Evolutionary conservation across 2,888 invertebrate genomes (phyloP).

Genomic region (Spisula solida): DNA sequence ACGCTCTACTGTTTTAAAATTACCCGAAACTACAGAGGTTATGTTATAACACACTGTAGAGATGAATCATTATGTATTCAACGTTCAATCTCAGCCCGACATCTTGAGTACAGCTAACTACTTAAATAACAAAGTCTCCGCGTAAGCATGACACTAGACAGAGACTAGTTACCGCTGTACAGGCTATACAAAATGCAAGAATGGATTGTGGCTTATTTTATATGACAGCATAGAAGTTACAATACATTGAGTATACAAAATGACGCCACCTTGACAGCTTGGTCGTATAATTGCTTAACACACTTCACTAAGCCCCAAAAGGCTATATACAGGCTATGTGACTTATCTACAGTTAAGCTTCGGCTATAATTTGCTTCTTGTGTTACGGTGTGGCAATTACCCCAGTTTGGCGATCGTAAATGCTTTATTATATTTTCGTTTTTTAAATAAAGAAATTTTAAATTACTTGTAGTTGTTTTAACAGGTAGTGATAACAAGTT

Average conservation of each 20-base stretch:
- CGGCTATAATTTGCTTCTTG: neutral
- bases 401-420: neutral
- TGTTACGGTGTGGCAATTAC: neutral
- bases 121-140: constrained; percentile 19
- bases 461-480: neutral
- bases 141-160: constrained; percentile 17
- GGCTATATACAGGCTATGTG: neutral
- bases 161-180: neutral
- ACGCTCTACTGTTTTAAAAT: neutral
- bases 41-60: neutral
- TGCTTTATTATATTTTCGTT: neutral
- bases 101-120: constrained; percentile 5
- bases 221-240: constrained; percentile 11
- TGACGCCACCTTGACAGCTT: constrained; percentile 40
- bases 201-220: constrained; percentile 6
- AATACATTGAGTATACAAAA: constrained; percentile 20
- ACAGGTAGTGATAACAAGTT: no score
- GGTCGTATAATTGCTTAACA: constrained; percentile 27
- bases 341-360: neutral
- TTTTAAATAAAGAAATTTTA: neutral
- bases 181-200: constrained; percentile 4
- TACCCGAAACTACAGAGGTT: neutral
- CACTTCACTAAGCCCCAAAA: constrained; percentile 34
- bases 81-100: neutral
- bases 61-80: neutral